A percentile compares a stretch with the other conserved stretches of the same genome.
Conservation (phyloP, 2,888 invertebrate genomes). For the Leptura quadrifasciata region DNA sequence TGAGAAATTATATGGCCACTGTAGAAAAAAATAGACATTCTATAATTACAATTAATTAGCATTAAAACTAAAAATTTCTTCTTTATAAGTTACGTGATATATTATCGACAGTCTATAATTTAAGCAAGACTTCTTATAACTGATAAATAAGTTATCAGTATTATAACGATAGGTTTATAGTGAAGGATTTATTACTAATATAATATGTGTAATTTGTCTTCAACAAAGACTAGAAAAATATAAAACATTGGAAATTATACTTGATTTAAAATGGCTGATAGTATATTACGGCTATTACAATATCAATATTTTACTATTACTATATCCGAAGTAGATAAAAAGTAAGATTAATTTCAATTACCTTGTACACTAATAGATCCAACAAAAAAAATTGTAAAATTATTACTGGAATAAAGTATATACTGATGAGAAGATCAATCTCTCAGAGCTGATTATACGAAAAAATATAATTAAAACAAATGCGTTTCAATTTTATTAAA, state of each 20-base stretch:
- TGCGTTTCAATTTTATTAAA: no score
- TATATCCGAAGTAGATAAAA: neutral
- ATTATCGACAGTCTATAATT: conserved; percentile 67
- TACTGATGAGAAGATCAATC: no score
- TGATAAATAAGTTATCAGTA: conserved; percentile 41
- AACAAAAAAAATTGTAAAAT: no score
- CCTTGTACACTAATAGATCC: neutral
- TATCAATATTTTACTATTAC: conserved; percentile 18
- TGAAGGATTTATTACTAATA: conserved; percentile 65
- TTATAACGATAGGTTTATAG: conserved; percentile 63
- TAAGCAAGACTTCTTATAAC: conserved; percentile 60
- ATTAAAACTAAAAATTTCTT: conserved; percentile 14
- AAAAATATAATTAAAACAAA: no score
- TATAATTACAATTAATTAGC: conserved; percentile 22
- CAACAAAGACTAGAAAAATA: conserved; percentile 39
- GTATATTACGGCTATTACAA: conserved; percentile 20
- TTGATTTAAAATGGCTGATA: conserved; percentile 37
- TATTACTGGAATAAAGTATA: no score
- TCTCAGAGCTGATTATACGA: no score
- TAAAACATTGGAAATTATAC: conserved; percentile 42
- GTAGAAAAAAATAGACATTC: no score
- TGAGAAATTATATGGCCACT: no score
- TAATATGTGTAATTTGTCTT: conserved; percentile 57
- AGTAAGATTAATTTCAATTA: conserved; percentile 4
- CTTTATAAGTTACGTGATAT: conserved; percentile 57